These are phyloP conservation scores for Laticauda colubrina DNA, from an alignment of 2,113 vertebrate genomes.

Conservation along the genomic window DNA sequence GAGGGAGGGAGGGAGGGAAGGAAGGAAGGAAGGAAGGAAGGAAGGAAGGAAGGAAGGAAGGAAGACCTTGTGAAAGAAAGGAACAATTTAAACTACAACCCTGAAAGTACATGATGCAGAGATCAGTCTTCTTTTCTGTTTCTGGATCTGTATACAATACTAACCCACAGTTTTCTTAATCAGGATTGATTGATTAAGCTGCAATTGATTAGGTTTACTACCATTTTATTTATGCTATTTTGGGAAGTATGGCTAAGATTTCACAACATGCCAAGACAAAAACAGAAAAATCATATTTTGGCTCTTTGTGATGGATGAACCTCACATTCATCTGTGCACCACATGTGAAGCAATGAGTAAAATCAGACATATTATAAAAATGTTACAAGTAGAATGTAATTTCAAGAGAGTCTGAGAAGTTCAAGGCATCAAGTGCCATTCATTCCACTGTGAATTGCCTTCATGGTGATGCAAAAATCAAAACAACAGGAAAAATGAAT, in stretches of 20 bases:
- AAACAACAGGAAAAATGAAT: not conserved
- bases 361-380: not conserved
- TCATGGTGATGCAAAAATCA: not conserved
- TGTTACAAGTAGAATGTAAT: not conserved
- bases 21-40: not conserved
- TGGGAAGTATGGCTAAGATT: not conserved
- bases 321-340: not conserved
- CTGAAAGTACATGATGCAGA: not conserved
- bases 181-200: not conserved
- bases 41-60: not conserved
- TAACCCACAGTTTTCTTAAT: not conserved
- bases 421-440: not conserved
- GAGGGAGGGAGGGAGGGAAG: not conserved
- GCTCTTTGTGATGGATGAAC: not conserved
- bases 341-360: not conserved
- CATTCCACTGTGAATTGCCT: not conserved
- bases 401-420: not conserved
- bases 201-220: not conserved
- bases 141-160: not conserved
- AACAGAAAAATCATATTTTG: not conserved
- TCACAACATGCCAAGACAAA: not conserved
- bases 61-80: not conserved
- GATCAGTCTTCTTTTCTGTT: not conserved
- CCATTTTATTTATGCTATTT: not conserved
- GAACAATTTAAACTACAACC: not conserved